Evolutionary conservation across 2,797 vertebrate genomes (phyloP), one percentile per base, ranked within the genome.

Genomic region (Neosalanx taihuensis): DNA sequence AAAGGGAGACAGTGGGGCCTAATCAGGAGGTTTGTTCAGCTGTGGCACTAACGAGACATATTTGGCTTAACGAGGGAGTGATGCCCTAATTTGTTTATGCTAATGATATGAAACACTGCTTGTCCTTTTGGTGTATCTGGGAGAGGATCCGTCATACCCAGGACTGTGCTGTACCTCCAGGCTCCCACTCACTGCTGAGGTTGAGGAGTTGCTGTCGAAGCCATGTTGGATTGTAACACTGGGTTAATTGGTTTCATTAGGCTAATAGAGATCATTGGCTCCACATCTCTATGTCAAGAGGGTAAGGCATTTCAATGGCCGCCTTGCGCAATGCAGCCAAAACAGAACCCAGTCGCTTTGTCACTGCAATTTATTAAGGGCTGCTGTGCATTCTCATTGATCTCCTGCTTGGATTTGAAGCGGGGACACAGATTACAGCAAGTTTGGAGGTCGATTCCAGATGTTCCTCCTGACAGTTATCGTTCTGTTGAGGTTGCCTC

Each of bases 21-120:
- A 89, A 92, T 91, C 88, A 91, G 87, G 88, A 86, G 87, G 87
- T 87, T 91, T 92, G 91, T 90, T 92, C 91, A 91, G 88, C 90
- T 89, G 89, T 89, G 87, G 84, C 88, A 89, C 90, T 91, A 91
- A 93, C 88, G 81, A 90, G 87, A 90, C 85, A 87, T 88, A 89
- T 90, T 91, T 90, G 86, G 88, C 84, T 91, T 92, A 93, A 92
- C 87, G 85, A 92, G 90, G 87, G 88, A 91, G 88, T 84, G 69
- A 89, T 91, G 90, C 89, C 91, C 90, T 93, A 88, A 92, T 93
- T 93, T 92, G 90, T 92, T 92, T 92, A 93, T 94, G 91, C 89
- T 93, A 93, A 93, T 92, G 89, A 90, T 85, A 89, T 92, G 87
- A 93, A 93, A 92, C 90, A 89, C 87, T 73, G 86, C 90, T 89